phyloP scores from a whole-genome alignment of 2,113 vertebrate genomes.

The Pomatorhinus ruficollis region DNA sequence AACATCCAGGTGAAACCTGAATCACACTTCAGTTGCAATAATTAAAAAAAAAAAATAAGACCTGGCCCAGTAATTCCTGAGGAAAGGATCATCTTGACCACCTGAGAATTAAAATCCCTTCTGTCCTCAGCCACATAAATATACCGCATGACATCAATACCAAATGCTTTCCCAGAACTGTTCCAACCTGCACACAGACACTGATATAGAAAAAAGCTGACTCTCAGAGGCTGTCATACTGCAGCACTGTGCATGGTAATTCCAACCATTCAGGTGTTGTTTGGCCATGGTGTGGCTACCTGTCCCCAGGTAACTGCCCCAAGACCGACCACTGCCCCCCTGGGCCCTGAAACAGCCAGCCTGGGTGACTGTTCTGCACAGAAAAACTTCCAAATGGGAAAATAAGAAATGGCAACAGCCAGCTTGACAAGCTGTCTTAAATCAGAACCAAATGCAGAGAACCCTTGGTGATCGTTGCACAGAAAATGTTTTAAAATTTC shows the following conservation, averaged over 20 bases:
- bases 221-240: background rate
- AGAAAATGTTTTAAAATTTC: background rate
- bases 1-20: background rate
- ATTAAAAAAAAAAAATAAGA: background rate
- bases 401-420: background rate
- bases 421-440: background rate
- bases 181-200: background rate
- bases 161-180: background rate
- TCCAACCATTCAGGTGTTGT: background rate
- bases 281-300: background rate
- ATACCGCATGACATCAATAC: background rate
- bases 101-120: constrained; percentile 20
- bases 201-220: background rate
- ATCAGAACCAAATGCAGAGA: background rate
- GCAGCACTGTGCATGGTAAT: background rate
- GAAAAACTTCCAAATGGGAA: background rate
- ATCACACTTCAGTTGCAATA: background rate
- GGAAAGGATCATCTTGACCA: background rate
- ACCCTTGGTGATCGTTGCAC: background rate
- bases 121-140: constrained; percentile 4
- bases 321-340: accelerated
- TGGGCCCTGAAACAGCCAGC: background rate
- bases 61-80: background rate
- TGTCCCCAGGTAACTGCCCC: background rate
- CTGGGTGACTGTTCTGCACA: accelerated